These are phyloP conservation scores for Cariama cristata DNA, from an alignment of 2,113 vertebrate species.

Conservation along the genomic window DNA sequence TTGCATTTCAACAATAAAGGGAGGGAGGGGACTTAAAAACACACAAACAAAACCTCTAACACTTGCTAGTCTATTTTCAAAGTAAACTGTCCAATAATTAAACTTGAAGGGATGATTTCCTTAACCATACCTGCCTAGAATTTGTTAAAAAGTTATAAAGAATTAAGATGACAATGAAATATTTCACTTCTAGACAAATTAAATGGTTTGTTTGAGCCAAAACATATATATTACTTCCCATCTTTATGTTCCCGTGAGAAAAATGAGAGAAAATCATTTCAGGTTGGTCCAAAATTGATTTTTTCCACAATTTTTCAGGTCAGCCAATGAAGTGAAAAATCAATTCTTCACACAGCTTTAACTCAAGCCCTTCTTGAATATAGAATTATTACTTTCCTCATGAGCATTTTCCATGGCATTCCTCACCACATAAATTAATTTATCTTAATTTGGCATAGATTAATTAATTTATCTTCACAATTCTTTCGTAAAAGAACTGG, in stretches of 20 bases:
- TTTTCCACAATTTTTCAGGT: constrained; percentile 71
- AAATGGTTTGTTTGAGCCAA: not conserved
- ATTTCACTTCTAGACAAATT: not conserved
- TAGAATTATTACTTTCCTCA: constrained; percentile 59
- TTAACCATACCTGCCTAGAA: not conserved
- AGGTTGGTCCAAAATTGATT: constrained; percentile 63
- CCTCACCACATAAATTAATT: constrained; percentile 54
- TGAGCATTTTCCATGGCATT: constrained; percentile 56
- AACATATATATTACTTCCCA: constrained; percentile 2
- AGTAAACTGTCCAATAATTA: not conserved
- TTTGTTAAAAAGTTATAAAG: not conserved
- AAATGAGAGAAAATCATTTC: constrained; percentile 58
- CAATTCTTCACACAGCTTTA: constrained; percentile 66
- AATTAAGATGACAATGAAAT: not conserved
- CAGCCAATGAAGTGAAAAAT: constrained; percentile 64
- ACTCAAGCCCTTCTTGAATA: constrained; percentile 49
- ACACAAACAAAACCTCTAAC: not conserved
- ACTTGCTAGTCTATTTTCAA: not conserved
- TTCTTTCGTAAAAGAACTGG: not conserved
- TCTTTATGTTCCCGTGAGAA: constrained; percentile 34
- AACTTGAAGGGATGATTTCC: not conserved
- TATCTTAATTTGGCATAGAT: constrained; percentile 59
- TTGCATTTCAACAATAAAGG: not conserved
- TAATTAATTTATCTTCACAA: constrained; percentile 57
- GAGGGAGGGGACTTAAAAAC: not conserved